These are phyloP conservation scores for Hafferia zeledoni DNA, from an alignment of 2,797 vertebrate species.

Conservation along the genomic window DNA sequence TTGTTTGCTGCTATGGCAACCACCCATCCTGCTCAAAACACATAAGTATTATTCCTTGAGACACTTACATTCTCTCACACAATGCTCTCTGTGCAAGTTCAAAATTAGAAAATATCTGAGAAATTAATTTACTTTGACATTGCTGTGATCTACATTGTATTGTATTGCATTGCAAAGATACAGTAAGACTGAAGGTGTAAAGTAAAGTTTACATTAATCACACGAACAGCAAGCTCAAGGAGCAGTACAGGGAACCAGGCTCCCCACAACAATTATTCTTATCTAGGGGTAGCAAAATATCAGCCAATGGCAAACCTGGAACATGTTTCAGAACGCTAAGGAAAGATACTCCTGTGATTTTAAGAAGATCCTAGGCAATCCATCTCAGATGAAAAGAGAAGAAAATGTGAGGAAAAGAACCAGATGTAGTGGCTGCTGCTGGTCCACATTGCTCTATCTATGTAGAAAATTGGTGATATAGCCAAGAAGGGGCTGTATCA, in stretches of 20 bases:
- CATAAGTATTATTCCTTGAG: slow-evolving; percentile 65
- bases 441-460: background rate
- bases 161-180: slow-evolving; percentile 45
- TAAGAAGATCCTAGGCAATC: background rate
- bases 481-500: background rate
- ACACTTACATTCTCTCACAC: slow-evolving; percentile 42
- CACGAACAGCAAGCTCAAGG: background rate
- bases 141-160: slow-evolving; percentile 25
- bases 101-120: slow-evolving; percentile 69
- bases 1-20: slow-evolving; percentile 81
- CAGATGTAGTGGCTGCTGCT: background rate
- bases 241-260: background rate
- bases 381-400: background rate
- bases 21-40: slow-evolving; percentile 63
- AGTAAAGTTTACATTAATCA: slow-evolving; percentile 12
- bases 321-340: background rate
- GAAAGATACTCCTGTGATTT: background rate
- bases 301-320: slow-evolving; percentile 14
- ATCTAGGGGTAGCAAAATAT: slow-evolving; percentile 4
- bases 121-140: slow-evolving; percentile 70
- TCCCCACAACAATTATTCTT: slow-evolving; percentile 32
- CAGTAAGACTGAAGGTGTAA: slow-evolving; percentile 50
- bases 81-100: slow-evolving; percentile 43
- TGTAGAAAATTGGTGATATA: background rate
- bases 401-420: background rate